phyloP scores from a whole-genome alignment of 2,888 invertebrate genomes.

The Clivina fossor region DNA sequence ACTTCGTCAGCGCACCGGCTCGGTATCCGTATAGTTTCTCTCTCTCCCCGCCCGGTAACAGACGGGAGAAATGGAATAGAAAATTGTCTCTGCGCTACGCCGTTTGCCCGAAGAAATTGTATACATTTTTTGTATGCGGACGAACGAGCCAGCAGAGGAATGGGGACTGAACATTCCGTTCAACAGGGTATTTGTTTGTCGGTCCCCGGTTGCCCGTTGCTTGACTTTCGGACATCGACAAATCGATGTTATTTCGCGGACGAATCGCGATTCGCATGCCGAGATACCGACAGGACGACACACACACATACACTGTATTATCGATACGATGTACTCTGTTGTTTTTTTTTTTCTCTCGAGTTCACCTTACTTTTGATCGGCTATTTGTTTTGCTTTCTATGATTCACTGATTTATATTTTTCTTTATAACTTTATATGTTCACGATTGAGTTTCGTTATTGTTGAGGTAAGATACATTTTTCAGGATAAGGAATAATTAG shows the following conservation, averaged over 20 bases:
- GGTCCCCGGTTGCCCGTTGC: no score
- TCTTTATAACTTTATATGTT: no score
- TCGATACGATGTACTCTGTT: no score
- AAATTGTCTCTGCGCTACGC: constrained; percentile 55
- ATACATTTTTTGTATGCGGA: constrained; percentile 54
- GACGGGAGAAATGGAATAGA: constrained; percentile 56
- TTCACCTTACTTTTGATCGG: no score
- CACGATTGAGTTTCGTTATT: no score
- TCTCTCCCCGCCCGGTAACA: constrained; percentile 48
- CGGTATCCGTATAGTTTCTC: constrained; percentile 41
- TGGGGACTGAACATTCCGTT: constrained; percentile 51
- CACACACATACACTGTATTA: constrained; percentile 2
- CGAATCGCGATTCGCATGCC: constrained; percentile 53
- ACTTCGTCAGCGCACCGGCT: constrained; percentile 15
- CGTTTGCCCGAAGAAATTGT: constrained; percentile 48
- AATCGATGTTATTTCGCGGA: constrained; percentile 55
- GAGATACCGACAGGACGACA: constrained; percentile 32
- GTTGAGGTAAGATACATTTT: no score
- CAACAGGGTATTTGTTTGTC: constrained; percentile 48
- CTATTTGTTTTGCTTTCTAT: no score
- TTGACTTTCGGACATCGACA: constrained; percentile 55
- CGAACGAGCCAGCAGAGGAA: constrained; percentile 54
- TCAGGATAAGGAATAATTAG: no score
- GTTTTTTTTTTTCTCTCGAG: no score
- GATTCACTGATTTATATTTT: no score